Evolutionary conservation across 1,140 invertebrate species (phyloP).

Genomic region (Stegodyphus mimosarum): DNA sequence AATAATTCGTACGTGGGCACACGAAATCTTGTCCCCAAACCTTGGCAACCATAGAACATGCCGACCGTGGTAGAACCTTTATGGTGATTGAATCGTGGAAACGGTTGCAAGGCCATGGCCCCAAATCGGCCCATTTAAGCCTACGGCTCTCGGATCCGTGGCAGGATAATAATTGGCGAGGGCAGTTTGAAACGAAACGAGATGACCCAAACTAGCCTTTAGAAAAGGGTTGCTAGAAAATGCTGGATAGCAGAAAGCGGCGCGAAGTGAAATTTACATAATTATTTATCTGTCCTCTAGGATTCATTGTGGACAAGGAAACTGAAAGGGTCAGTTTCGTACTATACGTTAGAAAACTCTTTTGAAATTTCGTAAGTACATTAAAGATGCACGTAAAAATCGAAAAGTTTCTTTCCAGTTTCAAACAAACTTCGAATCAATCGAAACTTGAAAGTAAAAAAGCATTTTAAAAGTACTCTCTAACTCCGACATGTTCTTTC

Average conservation of each 20-base stretch:
- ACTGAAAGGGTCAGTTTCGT: too few relatives aligned
- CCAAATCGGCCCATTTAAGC: slow-evolving; percentile 27
- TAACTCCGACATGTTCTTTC: too few relatives aligned
- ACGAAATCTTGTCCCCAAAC: not conserved
- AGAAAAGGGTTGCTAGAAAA: slow-evolving; percentile 21
- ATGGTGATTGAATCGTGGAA: slow-evolving; percentile 46
- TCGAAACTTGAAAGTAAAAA: too few relatives aligned
- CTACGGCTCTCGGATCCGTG: not conserved
- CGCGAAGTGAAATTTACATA: not conserved
- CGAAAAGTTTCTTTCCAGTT: too few relatives aligned
- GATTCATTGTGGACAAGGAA: not conserved
- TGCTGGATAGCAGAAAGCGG: not conserved
- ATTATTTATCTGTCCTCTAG: not conserved
- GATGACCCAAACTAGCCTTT: slow-evolving; percentile 40
- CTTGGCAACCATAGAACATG: not conserved
- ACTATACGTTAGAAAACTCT: too few relatives aligned
- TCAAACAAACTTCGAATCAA: too few relatives aligned
- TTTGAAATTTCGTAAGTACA: too few relatives aligned
- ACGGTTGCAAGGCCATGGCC: not conserved
- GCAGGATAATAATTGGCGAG: slow-evolving; percentile 34
- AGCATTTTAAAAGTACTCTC: too few relatives aligned
- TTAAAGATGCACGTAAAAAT: too few relatives aligned
- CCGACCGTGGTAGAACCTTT: not conserved
- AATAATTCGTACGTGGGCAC: not conserved
- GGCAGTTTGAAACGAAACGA: slow-evolving; percentile 8